Evolutionary conservation across 2,113 vertebrate species (phyloP).

Genomic region (Galeopterus variegatus): DNA sequence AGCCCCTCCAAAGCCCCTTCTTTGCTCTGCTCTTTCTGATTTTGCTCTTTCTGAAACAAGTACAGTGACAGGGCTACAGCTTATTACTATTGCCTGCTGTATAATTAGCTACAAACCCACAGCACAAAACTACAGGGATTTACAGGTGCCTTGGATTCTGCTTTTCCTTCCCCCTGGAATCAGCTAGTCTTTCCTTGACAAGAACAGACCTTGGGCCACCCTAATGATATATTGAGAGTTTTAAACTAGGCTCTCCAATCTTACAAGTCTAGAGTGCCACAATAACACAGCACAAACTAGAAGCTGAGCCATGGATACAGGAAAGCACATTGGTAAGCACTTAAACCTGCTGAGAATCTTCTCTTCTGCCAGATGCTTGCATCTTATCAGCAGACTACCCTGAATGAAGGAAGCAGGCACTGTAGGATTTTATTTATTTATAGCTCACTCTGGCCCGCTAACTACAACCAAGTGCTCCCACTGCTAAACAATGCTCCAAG

Average conservation of each 20-base stretch:
- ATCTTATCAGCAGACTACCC: slow-evolving; percentile 37
- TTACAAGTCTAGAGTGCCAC: slow-evolving; percentile 43
- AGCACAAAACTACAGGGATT: slow-evolving; percentile 87
- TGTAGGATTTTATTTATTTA: slow-evolving; percentile 70
- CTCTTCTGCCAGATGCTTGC: slow-evolving; percentile 73
- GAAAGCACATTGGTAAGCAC: slow-evolving; percentile 75
- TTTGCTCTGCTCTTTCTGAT: slow-evolving; percentile 82
- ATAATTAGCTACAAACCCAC: slow-evolving; percentile 89
- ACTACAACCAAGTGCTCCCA: slow-evolving; percentile 55
- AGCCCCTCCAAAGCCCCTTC: slow-evolving; percentile 84
- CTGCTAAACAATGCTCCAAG: slow-evolving; percentile 53
- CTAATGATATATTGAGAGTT: slow-evolving; percentile 77
- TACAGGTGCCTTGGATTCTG: slow-evolving; percentile 86
- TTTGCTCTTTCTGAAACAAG: slow-evolving; percentile 84
- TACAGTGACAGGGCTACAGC: slow-evolving; percentile 83
- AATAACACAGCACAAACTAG: slow-evolving; percentile 69
- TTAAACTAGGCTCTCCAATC: slow-evolving; percentile 58
- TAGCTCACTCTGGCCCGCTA: slow-evolving; percentile 67
- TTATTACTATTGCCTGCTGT: slow-evolving; percentile 85
- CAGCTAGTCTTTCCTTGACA: slow-evolving; percentile 78
- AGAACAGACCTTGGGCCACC: slow-evolving; percentile 82
- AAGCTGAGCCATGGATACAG: slow-evolving; percentile 66
- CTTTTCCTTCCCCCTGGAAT: slow-evolving; percentile 55
- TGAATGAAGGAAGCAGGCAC: slow-evolving; percentile 51
- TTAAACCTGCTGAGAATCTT: slow-evolving; percentile 75